Conservation (phyloP, 1,140 invertebrate genomes). For the Drosophila tani region DNA sequence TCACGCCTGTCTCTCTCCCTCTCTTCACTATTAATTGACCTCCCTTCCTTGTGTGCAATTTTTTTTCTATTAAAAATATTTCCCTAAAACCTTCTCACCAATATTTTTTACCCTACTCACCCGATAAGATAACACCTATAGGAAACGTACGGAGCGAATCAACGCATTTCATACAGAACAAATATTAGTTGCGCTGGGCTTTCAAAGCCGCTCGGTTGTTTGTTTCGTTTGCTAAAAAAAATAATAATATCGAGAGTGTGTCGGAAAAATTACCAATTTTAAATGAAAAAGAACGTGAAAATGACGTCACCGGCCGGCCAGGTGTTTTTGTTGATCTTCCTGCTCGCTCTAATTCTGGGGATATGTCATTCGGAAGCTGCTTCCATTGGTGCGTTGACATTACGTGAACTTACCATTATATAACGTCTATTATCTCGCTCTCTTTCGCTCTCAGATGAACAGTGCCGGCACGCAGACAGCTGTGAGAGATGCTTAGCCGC, state of each 20-base stretch:
- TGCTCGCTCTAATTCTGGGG: background rate
- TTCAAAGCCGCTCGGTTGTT: slow-evolving; percentile 51
- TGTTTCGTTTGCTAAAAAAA: slow-evolving; percentile 4
- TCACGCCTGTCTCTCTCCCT: background rate
- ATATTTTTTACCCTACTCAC: slow-evolving; percentile 15
- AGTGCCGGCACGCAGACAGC: slow-evolving; percentile 70
- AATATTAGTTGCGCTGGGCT: slow-evolving; percentile 67
- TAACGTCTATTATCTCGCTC: slow-evolving; percentile 28
- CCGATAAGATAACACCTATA: slow-evolving; percentile 52
- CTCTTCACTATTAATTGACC: background rate
- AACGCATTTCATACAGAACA: slow-evolving; percentile 27
- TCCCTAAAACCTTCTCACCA: slow-evolving; percentile 24
- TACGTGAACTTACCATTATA: slow-evolving; percentile 25
- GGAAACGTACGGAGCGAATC: slow-evolving; percentile 14
- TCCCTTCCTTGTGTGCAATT: slow-evolving; percentile 2
- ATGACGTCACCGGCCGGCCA: slow-evolving; percentile 40
- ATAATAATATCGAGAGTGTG: background rate
- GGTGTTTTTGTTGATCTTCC: slow-evolving; percentile 8
- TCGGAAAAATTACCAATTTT: background rate
- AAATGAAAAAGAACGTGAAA: slow-evolving; percentile 13
- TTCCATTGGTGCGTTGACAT: slow-evolving; percentile 39
- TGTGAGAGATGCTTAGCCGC: slow-evolving; percentile 81
- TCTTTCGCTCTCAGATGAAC: slow-evolving; percentile 48
- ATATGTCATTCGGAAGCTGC: slow-evolving; percentile 13
- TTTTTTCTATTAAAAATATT: slow-evolving; percentile 20